phyloP scores from a whole-genome alignment of 1,140 invertebrate genomes.

The Calliphora vicina region DNA sequence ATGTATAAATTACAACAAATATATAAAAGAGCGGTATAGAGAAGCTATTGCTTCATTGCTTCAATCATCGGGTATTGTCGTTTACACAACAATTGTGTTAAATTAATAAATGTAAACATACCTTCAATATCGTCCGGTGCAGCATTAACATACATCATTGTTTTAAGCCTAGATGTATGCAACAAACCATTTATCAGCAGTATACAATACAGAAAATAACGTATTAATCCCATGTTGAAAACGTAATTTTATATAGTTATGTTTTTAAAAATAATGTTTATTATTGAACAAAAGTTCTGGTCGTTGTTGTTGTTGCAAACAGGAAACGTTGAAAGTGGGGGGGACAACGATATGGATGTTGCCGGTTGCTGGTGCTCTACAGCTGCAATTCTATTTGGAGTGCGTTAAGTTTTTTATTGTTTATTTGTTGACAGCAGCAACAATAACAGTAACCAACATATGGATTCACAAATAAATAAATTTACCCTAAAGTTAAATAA shows the following conservation, averaged over 20 bases:
- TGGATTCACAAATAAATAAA: background rate
- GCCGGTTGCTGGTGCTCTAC: background rate
- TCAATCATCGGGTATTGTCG: too few species aligned
- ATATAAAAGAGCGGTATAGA: too few species aligned
- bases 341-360: background rate
- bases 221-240: conserved; percentile 33
- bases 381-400: too few species aligned
- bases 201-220: conserved; percentile 3
- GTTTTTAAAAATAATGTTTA: background rate
- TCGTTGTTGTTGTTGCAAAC: background rate
- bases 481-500: background rate
- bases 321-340: too few species aligned
- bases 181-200: conserved; percentile 28
- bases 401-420: background rate
- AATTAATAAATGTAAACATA: background rate
- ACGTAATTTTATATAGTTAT: background rate
- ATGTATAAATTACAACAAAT: too few species aligned
- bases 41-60: too few species aligned
- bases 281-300: background rate
- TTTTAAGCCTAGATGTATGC: conserved; percentile 24
- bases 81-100: too few species aligned
- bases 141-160: conserved; percentile 19
- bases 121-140: background rate
- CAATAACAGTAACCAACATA: background rate
- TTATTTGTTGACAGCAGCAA: background rate